phyloP scores from a whole-genome alignment of 2,113 vertebrate species.

The Hippoglossus stenolepis region DNA sequence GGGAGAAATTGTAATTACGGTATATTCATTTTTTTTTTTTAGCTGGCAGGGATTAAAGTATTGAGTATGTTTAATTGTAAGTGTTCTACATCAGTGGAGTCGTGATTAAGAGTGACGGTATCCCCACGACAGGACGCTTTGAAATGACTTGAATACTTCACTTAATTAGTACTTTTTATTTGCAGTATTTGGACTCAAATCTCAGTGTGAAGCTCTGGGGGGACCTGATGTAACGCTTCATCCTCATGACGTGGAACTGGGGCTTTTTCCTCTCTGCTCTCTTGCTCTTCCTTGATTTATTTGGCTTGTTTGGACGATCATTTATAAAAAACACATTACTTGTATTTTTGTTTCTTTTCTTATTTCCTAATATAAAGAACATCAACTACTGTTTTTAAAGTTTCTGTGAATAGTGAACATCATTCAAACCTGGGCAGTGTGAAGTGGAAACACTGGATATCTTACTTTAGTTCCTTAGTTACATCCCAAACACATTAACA shows the following conservation, averaged over 20 bases:
- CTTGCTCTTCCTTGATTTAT: background rate
- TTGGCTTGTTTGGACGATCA: background rate
- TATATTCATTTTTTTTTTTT: conserved; percentile 62
- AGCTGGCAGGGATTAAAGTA: conserved; percentile 75
- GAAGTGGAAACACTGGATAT: no score
- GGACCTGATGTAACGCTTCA: conserved; percentile 15
- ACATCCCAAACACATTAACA: no score
- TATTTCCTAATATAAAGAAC: no score
- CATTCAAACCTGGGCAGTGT: no score
- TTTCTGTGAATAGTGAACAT: no score
- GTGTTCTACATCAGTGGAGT: conserved; percentile 75
- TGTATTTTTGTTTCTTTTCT: no score
- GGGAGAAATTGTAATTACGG: conserved; percentile 73
- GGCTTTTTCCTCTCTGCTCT: background rate
- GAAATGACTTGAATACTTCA: conserved; percentile 73
- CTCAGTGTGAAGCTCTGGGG: background rate
- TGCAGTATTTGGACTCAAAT: conserved; percentile 41
- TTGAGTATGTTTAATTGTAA: conserved; percentile 77
- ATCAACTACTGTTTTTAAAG: no score
- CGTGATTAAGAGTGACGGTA: conserved; percentile 72
- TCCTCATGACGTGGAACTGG: background rate
- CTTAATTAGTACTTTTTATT: conserved; percentile 78
- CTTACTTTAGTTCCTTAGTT: no score
- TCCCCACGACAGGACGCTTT: conserved; percentile 68
- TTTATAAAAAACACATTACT: background rate